phyloP scores from a whole-genome alignment of 2,888 invertebrate genomes.

The Apamea anceps region DNA sequence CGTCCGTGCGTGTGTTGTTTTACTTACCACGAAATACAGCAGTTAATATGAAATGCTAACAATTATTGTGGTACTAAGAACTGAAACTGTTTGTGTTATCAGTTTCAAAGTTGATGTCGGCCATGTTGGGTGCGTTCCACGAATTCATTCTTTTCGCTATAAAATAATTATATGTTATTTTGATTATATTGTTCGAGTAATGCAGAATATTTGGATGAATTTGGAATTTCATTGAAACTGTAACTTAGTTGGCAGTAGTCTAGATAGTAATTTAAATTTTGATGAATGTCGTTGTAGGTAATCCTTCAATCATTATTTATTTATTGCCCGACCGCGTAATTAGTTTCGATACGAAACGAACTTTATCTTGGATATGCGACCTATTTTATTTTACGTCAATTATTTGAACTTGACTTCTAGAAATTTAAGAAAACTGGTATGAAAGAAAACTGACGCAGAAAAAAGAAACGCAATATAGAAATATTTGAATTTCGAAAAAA shows the following conservation, averaged over 20 bases:
- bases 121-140: conserved; percentile 61
- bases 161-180: conserved; percentile 26
- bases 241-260: neutral
- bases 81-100: conserved; percentile 66
- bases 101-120: conserved; percentile 62
- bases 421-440: neutral
- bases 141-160: conserved; percentile 61
- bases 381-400: conserved; percentile 12
- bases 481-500: conserved; percentile 45
- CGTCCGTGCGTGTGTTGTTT: conserved; percentile 36
- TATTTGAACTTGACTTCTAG: conserved; percentile 5
- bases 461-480: conserved; percentile 1
- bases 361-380: conserved; percentile 1
- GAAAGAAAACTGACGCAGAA: neutral
- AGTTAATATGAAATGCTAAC: conserved; percentile 64
- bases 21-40: conserved; percentile 62
- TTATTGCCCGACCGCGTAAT: neutral
- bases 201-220: conserved; percentile 6
- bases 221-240: neutral
- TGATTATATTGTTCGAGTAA: conserved; percentile 24
- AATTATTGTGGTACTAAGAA: conserved; percentile 66
- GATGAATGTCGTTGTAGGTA: neutral
- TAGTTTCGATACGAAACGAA: neutral
- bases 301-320: neutral
- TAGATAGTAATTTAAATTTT: neutral